Evolutionary conservation across 2,113 vertebrate species (phyloP).

Genomic region (Sakesphorus luctuosus): DNA sequence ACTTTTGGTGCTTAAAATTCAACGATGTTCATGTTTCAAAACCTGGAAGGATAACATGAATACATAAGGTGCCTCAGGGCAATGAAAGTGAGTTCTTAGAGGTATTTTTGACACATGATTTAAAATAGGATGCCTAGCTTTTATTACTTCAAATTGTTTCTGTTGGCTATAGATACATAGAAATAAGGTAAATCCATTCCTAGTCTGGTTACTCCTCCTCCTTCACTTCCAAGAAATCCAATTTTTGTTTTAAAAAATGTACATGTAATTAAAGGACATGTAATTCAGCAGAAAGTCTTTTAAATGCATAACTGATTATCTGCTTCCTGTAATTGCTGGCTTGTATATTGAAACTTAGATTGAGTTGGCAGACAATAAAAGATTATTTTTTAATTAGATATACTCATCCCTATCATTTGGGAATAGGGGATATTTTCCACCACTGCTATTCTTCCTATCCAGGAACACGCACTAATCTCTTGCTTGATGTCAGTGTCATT

Average conservation of each 20-base stretch:
- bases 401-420: constrained; percentile 63
- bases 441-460: neutral
- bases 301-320: constrained; percentile 73
- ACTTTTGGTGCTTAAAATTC: neutral
- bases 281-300: constrained; percentile 67
- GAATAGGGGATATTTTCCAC: constrained; percentile 57
- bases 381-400: constrained; percentile 77
- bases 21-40: neutral
- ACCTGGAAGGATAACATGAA: neutral
- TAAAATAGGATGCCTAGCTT: constrained; percentile 3
- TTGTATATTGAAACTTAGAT: constrained; percentile 71
- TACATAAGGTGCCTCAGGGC: neutral
- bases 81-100: neutral
- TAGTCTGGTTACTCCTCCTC: neutral
- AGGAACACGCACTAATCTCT: neutral
- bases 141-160: constrained; percentile 26
- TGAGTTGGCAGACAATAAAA: constrained; percentile 74
- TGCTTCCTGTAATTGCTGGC: constrained; percentile 73
- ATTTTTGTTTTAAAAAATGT: constrained; percentile 51
- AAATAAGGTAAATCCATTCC: neutral
- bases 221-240: constrained; percentile 52
- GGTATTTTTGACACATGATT: constrained; percentile 2
- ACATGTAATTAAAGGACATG: constrained; percentile 66
- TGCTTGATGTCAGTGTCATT: constrained; percentile 22
- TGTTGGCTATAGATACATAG: neutral